Evolutionary conservation across 2,888 invertebrate species (phyloP), one percentile per base, ranked within the genome.

Genomic region (Strigamia crassipes): DNA sequence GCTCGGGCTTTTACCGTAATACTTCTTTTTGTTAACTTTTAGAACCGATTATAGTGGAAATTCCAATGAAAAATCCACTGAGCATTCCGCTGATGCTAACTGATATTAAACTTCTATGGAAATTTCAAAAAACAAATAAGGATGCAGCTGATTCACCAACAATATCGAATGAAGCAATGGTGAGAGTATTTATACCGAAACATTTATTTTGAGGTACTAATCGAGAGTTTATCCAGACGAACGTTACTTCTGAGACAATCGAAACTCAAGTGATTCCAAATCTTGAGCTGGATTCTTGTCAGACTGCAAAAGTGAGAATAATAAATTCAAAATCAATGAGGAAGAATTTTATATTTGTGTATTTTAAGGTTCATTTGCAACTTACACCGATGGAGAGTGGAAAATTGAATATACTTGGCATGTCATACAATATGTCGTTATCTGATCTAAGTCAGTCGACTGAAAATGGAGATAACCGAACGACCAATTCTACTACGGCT

Each of bases 41-140:
- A 92, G 96, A 97, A 87, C 93, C 94, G 0, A 92, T 96, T 81
- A 93, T 93, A 87, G 90, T 96, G 81, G 92, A 93, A 61, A 90
- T 96, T 34, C 91, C 92, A 81, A 89, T 97, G 84, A 90, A 91
- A 84, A 96, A 96, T 88, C 93, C 93, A 0, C 88, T 95, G 80
- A 92, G 93, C 86, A 92, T 95, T 84, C 89, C 92, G 0, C 87
- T 95, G 84, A 90, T 92, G 66, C 87, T 95, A 82, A 91, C 91
- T 84, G 92, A 94, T 85, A 89, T 95, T 12, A 91, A 91, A 85
- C 88, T 95, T 77, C 88, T 94, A 41, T 95, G 95, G 94, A 90
- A 89, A 81, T 94, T 93, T 85, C 85, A 84, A 78, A 84, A 86
- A n/a, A 86, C 87, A 34, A 86, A 86, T 10, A 87, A 87, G 85